A percentile compares a stretch with the other conserved stretches of the same genome.
Evolutionary conservation across 2,888 invertebrate genomes (phyloP).

Genomic region (Amphimallon solstitiale): DNA sequence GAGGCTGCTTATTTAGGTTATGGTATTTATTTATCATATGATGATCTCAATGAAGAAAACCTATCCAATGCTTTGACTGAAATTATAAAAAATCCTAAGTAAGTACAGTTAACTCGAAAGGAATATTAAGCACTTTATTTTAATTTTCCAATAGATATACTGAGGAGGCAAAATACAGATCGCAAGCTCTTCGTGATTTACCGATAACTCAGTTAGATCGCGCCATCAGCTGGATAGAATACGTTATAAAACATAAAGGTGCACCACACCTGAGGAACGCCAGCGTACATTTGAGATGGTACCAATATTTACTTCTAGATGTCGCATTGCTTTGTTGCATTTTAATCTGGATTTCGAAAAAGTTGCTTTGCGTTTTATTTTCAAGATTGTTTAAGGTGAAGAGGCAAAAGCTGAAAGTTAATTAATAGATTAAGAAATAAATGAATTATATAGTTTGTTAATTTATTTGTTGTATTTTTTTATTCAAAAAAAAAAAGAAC

Average conservation of each 20-base stretch:
- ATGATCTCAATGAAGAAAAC: constrained; percentile 41
- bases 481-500: no score
- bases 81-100: constrained; percentile 44
- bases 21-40: constrained; percentile 40
- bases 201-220: constrained; percentile 41
- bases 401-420: no score
- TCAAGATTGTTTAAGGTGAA: no score
- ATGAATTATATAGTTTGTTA: no score
- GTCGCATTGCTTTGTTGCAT: constrained; percentile 31
- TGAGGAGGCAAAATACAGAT: constrained; percentile 35
- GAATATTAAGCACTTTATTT: no score
- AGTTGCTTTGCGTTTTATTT: no score
- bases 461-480: no score
- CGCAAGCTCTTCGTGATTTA: constrained; percentile 41
- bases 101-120: neutral
- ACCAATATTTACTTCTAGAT: constrained; percentile 44
- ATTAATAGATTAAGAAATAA: no score
- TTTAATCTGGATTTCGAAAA: no score
- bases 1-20: constrained; percentile 41
- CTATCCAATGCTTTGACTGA: constrained; percentile 40
- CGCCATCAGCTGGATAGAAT: constrained; percentile 47
- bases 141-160: constrained; percentile 33
- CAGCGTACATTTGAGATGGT: constrained; percentile 46
- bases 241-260: constrained; percentile 46
- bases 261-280: constrained; percentile 43